A percentile compares a stretch with the other conserved stretches of the same genome.
Evolutionary conservation across 2,888 invertebrate genomes (phyloP).

Genomic region (Deroplatys truncata): DNA sequence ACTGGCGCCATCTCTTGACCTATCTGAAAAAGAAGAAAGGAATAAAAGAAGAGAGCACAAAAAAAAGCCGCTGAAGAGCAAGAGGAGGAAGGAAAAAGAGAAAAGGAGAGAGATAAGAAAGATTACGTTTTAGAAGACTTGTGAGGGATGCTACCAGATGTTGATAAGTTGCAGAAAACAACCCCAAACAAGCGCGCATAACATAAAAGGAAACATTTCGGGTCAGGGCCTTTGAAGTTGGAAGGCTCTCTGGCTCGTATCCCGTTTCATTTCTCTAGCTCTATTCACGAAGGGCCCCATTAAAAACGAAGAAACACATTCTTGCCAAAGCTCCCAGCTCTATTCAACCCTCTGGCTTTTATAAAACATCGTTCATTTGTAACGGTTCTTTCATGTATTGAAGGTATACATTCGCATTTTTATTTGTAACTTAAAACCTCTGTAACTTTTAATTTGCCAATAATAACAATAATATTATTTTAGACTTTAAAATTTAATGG

Average conservation of each 20-base stretch:
- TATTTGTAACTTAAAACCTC: too few relatives aligned
- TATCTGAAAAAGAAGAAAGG: neutral
- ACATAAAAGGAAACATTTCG: neutral
- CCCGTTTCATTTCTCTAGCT: neutral
- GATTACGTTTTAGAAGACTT: neutral
- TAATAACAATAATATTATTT: too few relatives aligned
- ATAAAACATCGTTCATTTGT: too few relatives aligned
- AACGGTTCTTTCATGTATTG: too few relatives aligned
- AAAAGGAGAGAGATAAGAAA: neutral
- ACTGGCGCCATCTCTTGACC: neutral
- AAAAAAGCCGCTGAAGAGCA: neutral
- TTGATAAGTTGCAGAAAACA: neutral
- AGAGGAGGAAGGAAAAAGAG: neutral
- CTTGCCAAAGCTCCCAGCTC: neutral
- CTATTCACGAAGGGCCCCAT: neutral
- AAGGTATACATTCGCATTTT: too few relatives aligned
- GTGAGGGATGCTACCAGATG: neutral
- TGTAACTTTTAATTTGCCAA: too few relatives aligned
- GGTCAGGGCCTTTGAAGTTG: neutral
- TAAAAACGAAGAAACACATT: neutral
- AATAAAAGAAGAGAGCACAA: neutral
- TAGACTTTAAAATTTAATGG: too few relatives aligned
- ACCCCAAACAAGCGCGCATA: neutral
- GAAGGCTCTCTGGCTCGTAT: neutral
- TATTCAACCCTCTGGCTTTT: neutral